Evolutionary conservation across 2,888 invertebrate genomes (phyloP), one percentile per base, ranked within the genome.

Genomic region (Cataglyphis livida): DNA sequence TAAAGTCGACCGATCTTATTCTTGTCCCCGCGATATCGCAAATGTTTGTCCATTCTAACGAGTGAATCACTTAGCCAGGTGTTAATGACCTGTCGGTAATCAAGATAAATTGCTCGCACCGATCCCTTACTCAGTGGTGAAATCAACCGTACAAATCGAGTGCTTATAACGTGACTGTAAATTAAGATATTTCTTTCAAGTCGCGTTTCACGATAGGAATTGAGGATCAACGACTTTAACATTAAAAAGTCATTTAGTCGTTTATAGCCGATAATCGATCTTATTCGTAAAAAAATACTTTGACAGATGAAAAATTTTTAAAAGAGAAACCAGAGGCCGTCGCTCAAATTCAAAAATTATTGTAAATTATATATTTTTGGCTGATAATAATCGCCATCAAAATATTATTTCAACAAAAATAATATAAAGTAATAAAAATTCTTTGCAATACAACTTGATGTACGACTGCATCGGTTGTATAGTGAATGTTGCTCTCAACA

Each of bases 1-100:
- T 82, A 79, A 82, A 82, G 75, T 82, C 81, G 65, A 66, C 75
- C 66, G 75, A 75, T 76, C 81, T 76, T 66, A 76, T 66, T 82
- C 66, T 65, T 81, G 64, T 75, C 66, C n/a, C 54, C 9, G 54
- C 76, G 81, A 59, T 81, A 81, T 65, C 74, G 44, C 57, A 62
- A 64, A 73, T 35, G 75, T 62, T 66, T 65, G 81, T 59, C 65
- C 59, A 66, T 73, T 82, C 57, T 82, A 76, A 74, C 75, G 81
- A 75, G 81, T 76, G 65, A 82, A 82, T 66, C 82, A 79, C 71
- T 79, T 71, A 79, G 76, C 68, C 68, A 78, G 71, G 78, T 78
- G 68, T 78, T 82, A 78, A 82, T 66, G 76, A 68, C 68, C 61
- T 68, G 78, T 82, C 82, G 61, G 76, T 68, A 68, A 76, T 73